phyloP scores from a whole-genome alignment of 2,797 vertebrate species.

The Betta splendens region DNA sequence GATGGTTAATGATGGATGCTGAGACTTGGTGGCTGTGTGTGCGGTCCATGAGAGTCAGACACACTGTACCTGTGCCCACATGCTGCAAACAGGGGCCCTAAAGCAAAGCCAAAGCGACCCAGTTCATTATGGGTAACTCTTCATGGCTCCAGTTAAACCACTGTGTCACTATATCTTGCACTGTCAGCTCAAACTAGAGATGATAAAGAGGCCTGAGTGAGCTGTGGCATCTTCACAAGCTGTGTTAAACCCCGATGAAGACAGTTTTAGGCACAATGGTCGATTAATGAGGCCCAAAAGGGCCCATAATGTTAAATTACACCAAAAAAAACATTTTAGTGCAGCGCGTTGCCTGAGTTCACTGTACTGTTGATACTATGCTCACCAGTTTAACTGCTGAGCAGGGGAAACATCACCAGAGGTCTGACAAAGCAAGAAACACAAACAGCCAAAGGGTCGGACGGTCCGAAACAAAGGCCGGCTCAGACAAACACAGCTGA shows the following conservation, averaged over 20 bases:
- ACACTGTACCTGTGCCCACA: neutral
- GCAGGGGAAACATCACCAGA: neutral
- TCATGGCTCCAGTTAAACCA: conserved; percentile 20
- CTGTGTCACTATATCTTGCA: conserved; percentile 33
- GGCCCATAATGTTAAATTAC: no score
- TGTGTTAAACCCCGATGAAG: conserved; percentile 20
- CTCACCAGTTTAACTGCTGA: neutral
- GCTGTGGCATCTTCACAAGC: conserved; percentile 30
- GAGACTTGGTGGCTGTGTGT: conserved; percentile 35
- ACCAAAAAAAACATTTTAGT: no score
- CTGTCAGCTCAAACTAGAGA: conserved; percentile 11
- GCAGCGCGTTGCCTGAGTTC: neutral
- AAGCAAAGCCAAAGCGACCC: neutral
- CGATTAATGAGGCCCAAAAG: conserved; percentile 27
- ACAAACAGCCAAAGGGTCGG: conserved; percentile 2
- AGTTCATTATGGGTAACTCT: conserved; percentile 38
- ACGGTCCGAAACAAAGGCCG: neutral
- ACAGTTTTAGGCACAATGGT: conserved; percentile 34
- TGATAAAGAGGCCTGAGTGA: conserved; percentile 26
- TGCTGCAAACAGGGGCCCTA: conserved; percentile 5
- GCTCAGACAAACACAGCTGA: neutral
- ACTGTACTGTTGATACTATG: no score
- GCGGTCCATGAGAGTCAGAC: conserved; percentile 38
- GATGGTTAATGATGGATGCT: conserved; percentile 35
- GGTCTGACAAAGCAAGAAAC: neutral